Conservation (phyloP, 2,113 vertebrate genomes). For the Megaceryle torquata region DNA sequence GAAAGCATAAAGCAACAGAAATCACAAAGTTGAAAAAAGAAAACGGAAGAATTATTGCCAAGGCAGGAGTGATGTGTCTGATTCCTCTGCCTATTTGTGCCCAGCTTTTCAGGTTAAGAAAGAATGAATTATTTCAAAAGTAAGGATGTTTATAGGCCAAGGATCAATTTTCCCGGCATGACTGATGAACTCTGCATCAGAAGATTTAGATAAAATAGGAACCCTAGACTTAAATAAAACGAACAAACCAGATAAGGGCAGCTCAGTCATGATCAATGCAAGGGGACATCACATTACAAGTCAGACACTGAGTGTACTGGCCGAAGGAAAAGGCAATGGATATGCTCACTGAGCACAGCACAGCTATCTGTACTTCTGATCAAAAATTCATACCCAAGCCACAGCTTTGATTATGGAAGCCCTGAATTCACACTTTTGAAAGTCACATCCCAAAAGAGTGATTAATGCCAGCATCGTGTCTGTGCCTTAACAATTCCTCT, state of each 20-base stretch:
- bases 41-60: not conserved
- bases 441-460: not conserved
- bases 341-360: not conserved
- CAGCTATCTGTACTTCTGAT: not conserved
- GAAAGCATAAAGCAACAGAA: not conserved
- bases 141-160: not conserved
- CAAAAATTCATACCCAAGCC: not conserved
- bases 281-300: not conserved
- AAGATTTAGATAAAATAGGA: constrained; percentile 12
- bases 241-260: not conserved
- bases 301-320: fast-evolving
- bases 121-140: not conserved
- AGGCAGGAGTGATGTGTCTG: not conserved
- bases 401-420: not conserved
- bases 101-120: not conserved
- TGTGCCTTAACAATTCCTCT: not conserved
- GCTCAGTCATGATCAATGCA: not conserved
- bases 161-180: constrained; percentile 2
- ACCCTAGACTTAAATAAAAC: not conserved
- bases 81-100: not conserved
- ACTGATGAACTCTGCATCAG: not conserved
- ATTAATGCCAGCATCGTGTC: not conserved
- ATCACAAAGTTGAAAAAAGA: not conserved
- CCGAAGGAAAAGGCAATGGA: not conserved
- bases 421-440: not conserved